phyloP scores from a whole-genome alignment of 2,113 vertebrate genomes.

The Xyliphius kryptos region DNA sequence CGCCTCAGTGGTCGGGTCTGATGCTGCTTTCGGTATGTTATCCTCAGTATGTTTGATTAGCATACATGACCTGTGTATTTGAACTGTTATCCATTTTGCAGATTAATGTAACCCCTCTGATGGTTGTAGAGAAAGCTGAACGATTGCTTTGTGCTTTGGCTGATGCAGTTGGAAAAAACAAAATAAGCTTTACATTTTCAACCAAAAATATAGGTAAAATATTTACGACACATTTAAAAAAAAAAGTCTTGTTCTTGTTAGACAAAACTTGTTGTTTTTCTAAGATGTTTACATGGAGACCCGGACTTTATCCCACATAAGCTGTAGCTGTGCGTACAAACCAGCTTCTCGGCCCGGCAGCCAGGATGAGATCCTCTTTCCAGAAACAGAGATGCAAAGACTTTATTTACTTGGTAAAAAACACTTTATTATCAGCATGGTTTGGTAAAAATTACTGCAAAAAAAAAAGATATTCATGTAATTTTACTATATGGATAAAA shows the following conservation, averaged over 20 bases:
- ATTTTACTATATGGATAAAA: too few species aligned
- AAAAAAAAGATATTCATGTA: too few species aligned
- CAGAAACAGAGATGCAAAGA: slow-evolving; percentile 62
- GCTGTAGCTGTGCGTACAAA: slow-evolving; percentile 55
- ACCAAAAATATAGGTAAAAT: slow-evolving; percentile 67
- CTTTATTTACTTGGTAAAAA: slow-evolving; percentile 55
- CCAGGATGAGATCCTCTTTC: slow-evolving; percentile 59
- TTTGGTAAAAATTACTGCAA: not conserved
- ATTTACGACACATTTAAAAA: not conserved
- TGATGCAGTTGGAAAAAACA: slow-evolving; percentile 49
- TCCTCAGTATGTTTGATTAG: not conserved
- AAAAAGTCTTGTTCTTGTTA: not conserved
- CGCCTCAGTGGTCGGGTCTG: slow-evolving; percentile 38
- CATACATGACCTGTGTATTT: not conserved
- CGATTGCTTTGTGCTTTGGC: slow-evolving; percentile 57
- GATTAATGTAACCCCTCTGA: slow-evolving; percentile 49
- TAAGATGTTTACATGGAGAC: slow-evolving; percentile 60
- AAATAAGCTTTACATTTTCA: slow-evolving; percentile 56
- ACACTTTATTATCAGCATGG: not conserved
- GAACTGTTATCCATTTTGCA: slow-evolving; percentile 37
- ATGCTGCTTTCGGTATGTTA: slow-evolving; percentile 25
- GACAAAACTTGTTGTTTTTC: not conserved
- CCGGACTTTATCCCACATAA: slow-evolving; percentile 49
- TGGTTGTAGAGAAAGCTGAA: slow-evolving; percentile 61
- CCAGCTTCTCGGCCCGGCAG: slow-evolving; percentile 44